These are phyloP conservation scores for Hipposideros larvatus DNA, from an alignment of 2,797 vertebrate genomes.

Conservation along the genomic window DNA sequence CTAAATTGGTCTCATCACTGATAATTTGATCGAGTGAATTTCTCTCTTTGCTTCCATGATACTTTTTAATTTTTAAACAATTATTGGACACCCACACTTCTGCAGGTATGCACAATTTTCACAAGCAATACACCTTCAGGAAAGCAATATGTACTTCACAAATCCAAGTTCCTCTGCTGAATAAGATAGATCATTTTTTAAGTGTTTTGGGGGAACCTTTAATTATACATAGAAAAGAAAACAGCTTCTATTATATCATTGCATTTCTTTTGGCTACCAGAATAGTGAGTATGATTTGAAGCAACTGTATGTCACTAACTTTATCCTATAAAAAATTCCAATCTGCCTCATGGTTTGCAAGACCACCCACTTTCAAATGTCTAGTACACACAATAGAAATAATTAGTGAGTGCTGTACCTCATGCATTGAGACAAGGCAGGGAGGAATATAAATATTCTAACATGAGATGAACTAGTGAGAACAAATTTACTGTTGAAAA, in stretches of 20 bases:
- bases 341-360: conserved; percentile 38
- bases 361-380: conserved; percentile 70
- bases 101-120: neutral
- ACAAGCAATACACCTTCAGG: neutral
- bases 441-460: conserved; percentile 65
- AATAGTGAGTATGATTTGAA: conserved; percentile 22
- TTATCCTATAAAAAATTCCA: conserved; percentile 56
- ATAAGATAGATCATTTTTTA: neutral
- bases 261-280: conserved; percentile 41
- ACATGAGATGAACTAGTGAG: conserved; percentile 59
- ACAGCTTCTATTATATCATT: neutral
- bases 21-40: neutral
- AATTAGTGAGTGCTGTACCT: neutral
- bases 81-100: neutral
- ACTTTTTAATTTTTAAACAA: neutral
- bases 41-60: neutral
- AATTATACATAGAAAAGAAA: neutral
- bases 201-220: neutral
- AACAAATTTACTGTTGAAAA: conserved; percentile 48
- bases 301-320: conserved; percentile 33
- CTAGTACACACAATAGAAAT: neutral
- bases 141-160: neutral
- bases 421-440: conserved; percentile 5
- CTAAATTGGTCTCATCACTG: neutral
- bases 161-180: conserved; percentile 40